phyloP scores from a whole-genome alignment of 2,113 vertebrate species.

The Asarcornis scutulata region DNA sequence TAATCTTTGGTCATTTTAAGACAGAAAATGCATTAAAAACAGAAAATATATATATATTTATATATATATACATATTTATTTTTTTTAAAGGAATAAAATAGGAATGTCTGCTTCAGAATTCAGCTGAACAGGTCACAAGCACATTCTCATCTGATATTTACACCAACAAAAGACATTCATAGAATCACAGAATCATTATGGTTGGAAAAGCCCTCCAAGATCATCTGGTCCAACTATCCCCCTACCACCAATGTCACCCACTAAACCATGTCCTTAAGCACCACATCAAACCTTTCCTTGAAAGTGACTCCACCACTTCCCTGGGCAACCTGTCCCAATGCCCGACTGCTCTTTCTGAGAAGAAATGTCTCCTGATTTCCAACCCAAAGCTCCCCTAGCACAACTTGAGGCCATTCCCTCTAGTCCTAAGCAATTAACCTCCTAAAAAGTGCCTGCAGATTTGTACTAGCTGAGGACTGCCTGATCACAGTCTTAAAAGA shows the following conservation, averaged over 20 bases:
- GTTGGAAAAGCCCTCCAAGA: no score
- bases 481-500: not conserved
- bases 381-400: no score
- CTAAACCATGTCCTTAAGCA: no score
- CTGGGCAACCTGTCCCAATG: no score
- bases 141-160: not conserved
- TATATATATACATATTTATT: not conserved
- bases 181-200: no score
- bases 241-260: no score
- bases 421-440: not conserved
- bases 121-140: not conserved
- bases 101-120: not conserved
- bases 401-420: no score
- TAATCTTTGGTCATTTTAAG: slow-evolving; percentile 37
- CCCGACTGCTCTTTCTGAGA: no score
- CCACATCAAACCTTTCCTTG: no score
- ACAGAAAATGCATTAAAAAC: not conserved
- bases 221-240: no score
- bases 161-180: not conserved
- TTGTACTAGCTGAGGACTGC: not conserved
- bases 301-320: no score
- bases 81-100: not conserved
- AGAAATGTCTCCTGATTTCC: no score
- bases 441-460: not conserved
- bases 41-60: not conserved